These are phyloP conservation scores for Melanostoma scalare DNA, from an alignment of 2,888 invertebrate species.

Conservation along the genomic window DNA sequence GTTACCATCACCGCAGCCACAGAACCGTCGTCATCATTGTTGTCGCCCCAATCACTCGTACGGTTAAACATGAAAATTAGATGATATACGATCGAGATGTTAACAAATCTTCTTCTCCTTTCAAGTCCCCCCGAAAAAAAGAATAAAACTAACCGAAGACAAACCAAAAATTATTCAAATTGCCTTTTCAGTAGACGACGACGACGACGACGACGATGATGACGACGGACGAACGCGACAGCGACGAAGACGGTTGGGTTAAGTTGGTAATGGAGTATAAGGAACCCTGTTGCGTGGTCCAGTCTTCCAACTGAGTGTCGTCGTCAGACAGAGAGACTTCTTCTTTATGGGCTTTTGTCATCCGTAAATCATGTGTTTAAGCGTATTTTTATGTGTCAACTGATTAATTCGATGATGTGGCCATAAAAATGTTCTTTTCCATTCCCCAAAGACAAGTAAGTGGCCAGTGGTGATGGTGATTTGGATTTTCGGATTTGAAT, in stretches of 20 bases:
- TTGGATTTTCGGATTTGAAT: conserved; percentile 29
- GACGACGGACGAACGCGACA: not conserved
- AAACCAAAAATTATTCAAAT: conserved; percentile 51
- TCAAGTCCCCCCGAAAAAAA: conserved; percentile 6
- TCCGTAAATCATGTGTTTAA: conserved; percentile 72
- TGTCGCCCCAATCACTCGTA: conserved; percentile 61
- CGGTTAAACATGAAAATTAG: conserved; percentile 69
- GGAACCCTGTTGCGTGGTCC: conserved; percentile 69
- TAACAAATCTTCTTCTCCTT: conserved; percentile 61
- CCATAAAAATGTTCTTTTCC: conserved; percentile 50
- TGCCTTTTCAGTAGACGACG: conserved; percentile 18
- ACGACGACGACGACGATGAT: not conserved
- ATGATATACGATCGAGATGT: conserved; percentile 73
- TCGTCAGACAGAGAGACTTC: conserved; percentile 55
- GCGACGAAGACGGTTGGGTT: not conserved
- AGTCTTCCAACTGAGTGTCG: conserved; percentile 35
- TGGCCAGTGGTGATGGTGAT: conserved; percentile 32
- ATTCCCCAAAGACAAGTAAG: conserved; percentile 18
- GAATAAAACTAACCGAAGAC: conserved; percentile 18
- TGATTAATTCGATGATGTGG: conserved; percentile 73
- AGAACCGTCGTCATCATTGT: conserved; percentile 30
- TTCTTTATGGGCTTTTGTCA: conserved; percentile 71
- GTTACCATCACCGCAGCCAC: conserved; percentile 23
- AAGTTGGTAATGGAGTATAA: not conserved
- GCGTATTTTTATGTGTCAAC: conserved; percentile 73